These are phyloP conservation scores for Drosophila lacteicornis DNA, from an alignment of 1,140 invertebrate species.

Conservation along the genomic window DNA sequence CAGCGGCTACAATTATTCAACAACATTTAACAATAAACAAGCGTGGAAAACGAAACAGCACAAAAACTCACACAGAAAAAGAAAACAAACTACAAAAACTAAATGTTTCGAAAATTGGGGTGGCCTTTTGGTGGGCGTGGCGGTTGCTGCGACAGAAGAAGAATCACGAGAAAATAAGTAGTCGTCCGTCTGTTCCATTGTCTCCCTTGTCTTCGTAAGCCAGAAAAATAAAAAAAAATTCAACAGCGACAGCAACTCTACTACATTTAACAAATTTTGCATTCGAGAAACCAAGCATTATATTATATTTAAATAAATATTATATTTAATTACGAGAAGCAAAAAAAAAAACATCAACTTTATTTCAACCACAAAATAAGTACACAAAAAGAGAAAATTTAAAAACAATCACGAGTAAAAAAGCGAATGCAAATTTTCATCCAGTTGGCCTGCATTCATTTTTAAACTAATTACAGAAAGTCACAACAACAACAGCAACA, in stretches of 20 bases:
- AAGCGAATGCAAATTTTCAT: slow-evolving; percentile 49
- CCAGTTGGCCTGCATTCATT: slow-evolving; percentile 67
- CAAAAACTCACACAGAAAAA: slow-evolving; percentile 29
- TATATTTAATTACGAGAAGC: slow-evolving; percentile 82
- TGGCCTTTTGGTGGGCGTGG: slow-evolving; percentile 29
- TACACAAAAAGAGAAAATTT: slow-evolving; percentile 28
- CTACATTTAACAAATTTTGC: slow-evolving; percentile 79
- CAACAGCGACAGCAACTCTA: slow-evolving; percentile 46
- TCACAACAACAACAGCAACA: slow-evolving; percentile 50
- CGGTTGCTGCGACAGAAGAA: slow-evolving; percentile 18
- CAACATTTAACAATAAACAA: slow-evolving; percentile 30
- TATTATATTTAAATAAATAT: slow-evolving; percentile 84
- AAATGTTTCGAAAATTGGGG: slow-evolving; percentile 42
- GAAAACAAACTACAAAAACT: slow-evolving; percentile 7
- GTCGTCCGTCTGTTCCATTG: slow-evolving; percentile 13
- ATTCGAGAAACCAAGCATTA: slow-evolving; percentile 80
- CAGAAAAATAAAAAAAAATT: slow-evolving; percentile 2
- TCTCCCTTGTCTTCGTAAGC: slow-evolving; percentile 19
- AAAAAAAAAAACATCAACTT: slow-evolving; percentile 72
- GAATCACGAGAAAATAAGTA: slow-evolving; percentile 1
- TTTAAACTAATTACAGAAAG: slow-evolving; percentile 54
- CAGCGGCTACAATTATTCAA: slow-evolving; percentile 26
- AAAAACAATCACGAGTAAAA: slow-evolving; percentile 48
- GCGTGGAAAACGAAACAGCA: slow-evolving; percentile 32
- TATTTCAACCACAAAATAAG: slow-evolving; percentile 56